A percentile compares a stretch with the other conserved stretches of the same genome.
Conservation (phyloP, 2,888 invertebrate genomes). For the Campaea margaritaria region DNA sequence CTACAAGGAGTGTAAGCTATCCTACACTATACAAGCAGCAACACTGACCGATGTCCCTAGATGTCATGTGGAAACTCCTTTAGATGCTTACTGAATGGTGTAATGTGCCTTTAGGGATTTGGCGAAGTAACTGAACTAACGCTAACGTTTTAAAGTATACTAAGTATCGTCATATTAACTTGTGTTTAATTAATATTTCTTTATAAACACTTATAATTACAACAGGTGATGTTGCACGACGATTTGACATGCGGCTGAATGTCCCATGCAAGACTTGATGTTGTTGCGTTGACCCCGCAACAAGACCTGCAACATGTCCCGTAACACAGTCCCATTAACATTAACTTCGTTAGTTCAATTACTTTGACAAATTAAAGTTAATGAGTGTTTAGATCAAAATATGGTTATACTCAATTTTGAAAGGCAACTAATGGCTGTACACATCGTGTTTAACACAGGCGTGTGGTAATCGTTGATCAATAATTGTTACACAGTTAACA, state of each 20-base stretch:
- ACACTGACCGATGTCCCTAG: slow-evolving; percentile 32
- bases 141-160: background rate
- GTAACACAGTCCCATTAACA: background rate
- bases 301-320: too few relatives aligned
- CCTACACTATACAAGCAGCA: slow-evolving; percentile 37
- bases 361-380: slow-evolving; percentile 5
- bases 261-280: too few relatives aligned
- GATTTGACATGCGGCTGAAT: too few relatives aligned
- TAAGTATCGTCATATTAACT: too few relatives aligned
- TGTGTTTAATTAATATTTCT: too few relatives aligned
- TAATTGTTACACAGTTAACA: too few relatives aligned
- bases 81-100: slow-evolving; percentile 70
- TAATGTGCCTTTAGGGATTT: slow-evolving; percentile 53
- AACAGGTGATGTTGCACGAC: too few relatives aligned
- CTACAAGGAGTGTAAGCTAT: slow-evolving; percentile 17
- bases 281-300: too few relatives aligned
- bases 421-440: too few relatives aligned
- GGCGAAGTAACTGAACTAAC: slow-evolving; percentile 33
- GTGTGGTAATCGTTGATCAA: too few relatives aligned
- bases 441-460: too few relatives aligned
- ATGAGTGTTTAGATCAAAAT: slow-evolving; percentile 15
- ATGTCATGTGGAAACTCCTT: slow-evolving; percentile 20
- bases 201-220: too few relatives aligned
- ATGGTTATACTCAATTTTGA: slow-evolving; percentile 30
- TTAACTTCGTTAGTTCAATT: slow-evolving; percentile 25